phyloP scores from a whole-genome alignment of 2,113 vertebrate species.

The Apistogramma diplotaenia region DNA sequence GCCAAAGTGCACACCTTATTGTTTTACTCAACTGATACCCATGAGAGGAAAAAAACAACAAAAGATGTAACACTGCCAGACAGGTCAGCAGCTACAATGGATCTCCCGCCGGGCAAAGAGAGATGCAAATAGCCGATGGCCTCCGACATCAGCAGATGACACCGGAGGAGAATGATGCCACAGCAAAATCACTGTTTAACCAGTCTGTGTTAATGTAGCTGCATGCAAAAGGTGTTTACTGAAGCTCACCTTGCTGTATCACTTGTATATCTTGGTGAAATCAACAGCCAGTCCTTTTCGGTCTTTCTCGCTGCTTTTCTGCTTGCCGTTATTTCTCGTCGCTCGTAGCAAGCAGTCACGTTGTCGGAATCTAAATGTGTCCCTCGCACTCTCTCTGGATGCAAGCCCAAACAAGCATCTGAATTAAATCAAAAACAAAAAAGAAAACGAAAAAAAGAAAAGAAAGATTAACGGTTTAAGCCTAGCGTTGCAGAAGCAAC shows the following conservation, averaged over 20 bases:
- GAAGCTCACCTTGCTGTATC: constrained; percentile 42
- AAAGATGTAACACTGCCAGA: background rate
- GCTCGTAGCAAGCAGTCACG: constrained; percentile 23
- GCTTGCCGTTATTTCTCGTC: constrained; percentile 14
- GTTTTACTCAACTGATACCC: background rate
- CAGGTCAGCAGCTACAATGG: background rate
- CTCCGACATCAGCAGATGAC: constrained; percentile 37
- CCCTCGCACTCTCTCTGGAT: background rate
- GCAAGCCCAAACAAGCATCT: background rate
- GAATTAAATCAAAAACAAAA: background rate
- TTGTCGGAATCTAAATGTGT: constrained; percentile 34
- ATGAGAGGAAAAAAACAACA: background rate
- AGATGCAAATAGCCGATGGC: constrained; percentile 19
- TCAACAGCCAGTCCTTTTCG: background rate
- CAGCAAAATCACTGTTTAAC: background rate
- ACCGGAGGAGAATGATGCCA: background rate
- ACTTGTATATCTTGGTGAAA: background rate
- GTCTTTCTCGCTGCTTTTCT: background rate
- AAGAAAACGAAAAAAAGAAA: no score
- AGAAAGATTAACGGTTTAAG: background rate
- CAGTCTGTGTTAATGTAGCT: background rate
- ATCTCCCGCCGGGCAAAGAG: background rate
- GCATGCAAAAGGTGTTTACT: background rate
- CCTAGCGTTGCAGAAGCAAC: background rate
- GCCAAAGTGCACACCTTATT: background rate